Base-by-base conservation (phyloP, 2,888 invertebrate species). In the Beris morrisii region DNA sequence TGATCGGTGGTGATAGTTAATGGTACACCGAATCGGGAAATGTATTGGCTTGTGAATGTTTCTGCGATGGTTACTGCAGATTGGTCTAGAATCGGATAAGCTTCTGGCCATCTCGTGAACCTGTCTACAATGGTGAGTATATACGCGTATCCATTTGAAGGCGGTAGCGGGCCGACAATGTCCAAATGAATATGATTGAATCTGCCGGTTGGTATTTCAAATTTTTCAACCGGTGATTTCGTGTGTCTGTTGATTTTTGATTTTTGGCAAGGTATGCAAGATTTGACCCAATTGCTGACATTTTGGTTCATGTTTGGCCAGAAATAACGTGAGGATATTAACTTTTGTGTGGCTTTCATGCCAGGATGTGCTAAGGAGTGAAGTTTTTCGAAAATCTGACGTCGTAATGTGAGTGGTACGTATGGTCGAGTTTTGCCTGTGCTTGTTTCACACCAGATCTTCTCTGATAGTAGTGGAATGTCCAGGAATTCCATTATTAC, bases 21-120 rank as follows among this genome's bases (percentile, higher is more conserved):
- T n/a, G 67, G 67, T 30, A 57, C 43, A 4, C 58, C 65, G 53
- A 58, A 65, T n/a, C 58, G 52, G n/a, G 65, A 12, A 1, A 65
- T 53, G 44, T 28, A 65, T 9, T 31, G 13, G 2, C 3, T 45
- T 3, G 43, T 13, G 4, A 52, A n/a, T 5, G 56, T 43, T 12
- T 22, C 22, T 22, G 22, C 22, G 22, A 22, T 9, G 9, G 31
- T 56, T 48, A 38, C 53, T 11, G 65, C 65, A 9, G 44, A 15
- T 13, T 30, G 50, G 45, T 65, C 52, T 2, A 1, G 9, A 11
- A 65, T 45, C 1, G 65, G 65, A n/a, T 28, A 22, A 3, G 22
- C 22, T 22, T 22, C 22, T 22, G 22, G 22, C 22, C 22, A 22
- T 22, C 22, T 22, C 22, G 22, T 22, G 22, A 22, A 22, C 22